Evolutionary conservation across 2,113 vertebrate genomes (phyloP).

Genomic region (Amblyornis subalaris): DNA sequence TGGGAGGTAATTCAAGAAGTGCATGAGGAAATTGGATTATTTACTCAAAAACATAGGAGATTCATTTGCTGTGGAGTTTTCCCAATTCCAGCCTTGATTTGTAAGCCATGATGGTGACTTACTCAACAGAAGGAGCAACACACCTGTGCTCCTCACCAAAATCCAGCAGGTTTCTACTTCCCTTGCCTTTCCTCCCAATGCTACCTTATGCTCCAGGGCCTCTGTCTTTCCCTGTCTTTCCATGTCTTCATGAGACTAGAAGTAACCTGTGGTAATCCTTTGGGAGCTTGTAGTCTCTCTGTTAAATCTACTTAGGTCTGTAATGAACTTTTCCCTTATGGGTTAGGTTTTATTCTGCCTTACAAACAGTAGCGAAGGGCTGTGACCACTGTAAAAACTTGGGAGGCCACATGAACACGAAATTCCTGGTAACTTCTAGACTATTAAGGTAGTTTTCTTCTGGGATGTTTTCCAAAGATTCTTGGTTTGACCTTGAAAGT

Average conservation of each 20-base stretch:
- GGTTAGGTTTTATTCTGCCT: neutral
- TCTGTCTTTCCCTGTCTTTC: neutral
- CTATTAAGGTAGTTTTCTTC: neutral
- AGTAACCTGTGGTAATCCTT: neutral
- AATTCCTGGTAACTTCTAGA: neutral
- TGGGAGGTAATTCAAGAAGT: neutral
- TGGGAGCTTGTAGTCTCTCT: neutral
- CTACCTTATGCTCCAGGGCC: neutral
- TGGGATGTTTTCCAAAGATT: neutral
- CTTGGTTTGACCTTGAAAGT: neutral
- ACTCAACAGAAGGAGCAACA: neutral
- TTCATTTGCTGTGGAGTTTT: neutral
- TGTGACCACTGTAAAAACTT: neutral
- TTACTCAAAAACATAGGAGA: fast-evolving
- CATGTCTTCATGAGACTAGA: neutral
- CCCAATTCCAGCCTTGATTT: neutral
- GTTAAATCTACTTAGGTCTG: neutral
- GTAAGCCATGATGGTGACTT: neutral
- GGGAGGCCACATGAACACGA: neutral
- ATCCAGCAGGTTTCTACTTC: neutral
- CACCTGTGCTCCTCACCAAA: neutral
- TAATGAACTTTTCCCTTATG: neutral
- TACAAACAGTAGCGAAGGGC: neutral
- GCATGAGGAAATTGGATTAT: neutral
- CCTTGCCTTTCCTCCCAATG: neutral